Evolutionary conservation across 2,797 vertebrate species (phyloP), one percentile per base, ranked within the genome.

Genomic region (Enteromius afrohamiltoni): DNA sequence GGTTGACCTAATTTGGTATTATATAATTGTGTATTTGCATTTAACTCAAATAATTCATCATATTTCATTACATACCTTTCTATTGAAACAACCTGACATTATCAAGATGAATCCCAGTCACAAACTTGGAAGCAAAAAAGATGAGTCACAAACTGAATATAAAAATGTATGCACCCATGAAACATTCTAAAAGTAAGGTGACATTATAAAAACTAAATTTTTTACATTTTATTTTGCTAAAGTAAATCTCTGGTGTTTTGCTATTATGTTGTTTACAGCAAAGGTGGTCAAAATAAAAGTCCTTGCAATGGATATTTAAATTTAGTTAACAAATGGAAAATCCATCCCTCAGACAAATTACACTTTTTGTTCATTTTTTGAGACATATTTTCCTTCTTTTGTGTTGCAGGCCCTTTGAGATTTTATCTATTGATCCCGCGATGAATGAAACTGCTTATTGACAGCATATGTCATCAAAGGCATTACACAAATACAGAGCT

Each of bases 391-490:
- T 42, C 58, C 31, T 51, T 62, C 40, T 51, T 64, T 74, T 82
- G 70, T 82, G 17, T 82, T 51, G 37, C 29, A 19, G 17, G 78
- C 37, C 79, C 65, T 65, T 65, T 65, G 29, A 67, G 62, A 53
- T 13, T 70, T 29, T 8, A 70, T 42, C 65, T 26, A 42, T 58
- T 76, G 62, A 47, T 75, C 62, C 49, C 68, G 23, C 53, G 34
- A 21, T 55, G 67, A 80, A 80, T 80, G 51, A 75, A 82, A 31
- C 17, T 21, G 37, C 55, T 65, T 68, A 65, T 26, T 82, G 42
- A 82, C 64, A 76, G 23, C 49, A 62, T n/a, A 65, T 49, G 14
- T 60, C 42, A 78, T 83, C 75, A 83, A 83, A 78, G 75, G 53
- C 23, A 83, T 9, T 29, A 6, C 34, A 55, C 47, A 82, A 83